A percentile compares a stretch with the other conserved stretches of the same genome.
These are phyloP conservation scores for Hemicentrotus pulcherrimus DNA, from an alignment of 35 echinoderm and acorn worm genomes.

Conservation along the genomic window DNA sequence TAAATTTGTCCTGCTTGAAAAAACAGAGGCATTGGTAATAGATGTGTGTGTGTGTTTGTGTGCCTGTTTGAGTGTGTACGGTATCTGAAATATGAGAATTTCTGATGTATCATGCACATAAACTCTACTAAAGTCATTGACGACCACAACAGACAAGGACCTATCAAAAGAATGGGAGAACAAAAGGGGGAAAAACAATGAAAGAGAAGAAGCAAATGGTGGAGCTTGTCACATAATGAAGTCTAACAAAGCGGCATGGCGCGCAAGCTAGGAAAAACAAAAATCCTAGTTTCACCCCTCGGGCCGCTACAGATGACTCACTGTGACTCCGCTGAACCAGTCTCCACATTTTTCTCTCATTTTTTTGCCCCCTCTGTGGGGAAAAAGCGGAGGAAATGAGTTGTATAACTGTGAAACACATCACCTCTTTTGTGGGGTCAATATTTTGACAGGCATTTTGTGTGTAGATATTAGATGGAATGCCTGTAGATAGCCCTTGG, in stretches of 20 bases:
- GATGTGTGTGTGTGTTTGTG: too few relatives aligned
- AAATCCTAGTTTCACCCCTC: not conserved
- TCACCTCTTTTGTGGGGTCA: constrained; percentile 42
- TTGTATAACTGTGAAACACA: constrained; percentile 48
- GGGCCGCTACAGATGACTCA: not conserved
- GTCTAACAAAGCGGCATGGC: not conserved
- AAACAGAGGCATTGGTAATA: too few relatives aligned
- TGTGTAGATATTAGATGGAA: constrained; percentile 2
- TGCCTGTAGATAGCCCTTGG: not conserved
- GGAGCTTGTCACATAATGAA: not conserved
- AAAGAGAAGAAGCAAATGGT: not conserved
- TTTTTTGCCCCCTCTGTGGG: not conserved
- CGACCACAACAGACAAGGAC: not conserved
- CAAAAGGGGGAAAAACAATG: not conserved
- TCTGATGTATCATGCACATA: not conserved
- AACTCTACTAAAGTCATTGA: not conserved
- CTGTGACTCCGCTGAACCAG: not conserved
- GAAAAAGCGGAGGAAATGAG: constrained; percentile 31
- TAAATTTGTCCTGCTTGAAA: too few relatives aligned
- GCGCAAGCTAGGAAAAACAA: not conserved
- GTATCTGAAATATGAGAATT: too few relatives aligned
- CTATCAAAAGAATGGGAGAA: not conserved
- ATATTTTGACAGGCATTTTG: constrained; percentile 44
- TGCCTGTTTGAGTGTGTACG: too few relatives aligned
- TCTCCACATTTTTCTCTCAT: constrained; percentile 17